Evolutionary conservation across 2,113 vertebrate genomes (phyloP), one percentile per base, ranked within the genome.

Genomic region (Lota lota): DNA sequence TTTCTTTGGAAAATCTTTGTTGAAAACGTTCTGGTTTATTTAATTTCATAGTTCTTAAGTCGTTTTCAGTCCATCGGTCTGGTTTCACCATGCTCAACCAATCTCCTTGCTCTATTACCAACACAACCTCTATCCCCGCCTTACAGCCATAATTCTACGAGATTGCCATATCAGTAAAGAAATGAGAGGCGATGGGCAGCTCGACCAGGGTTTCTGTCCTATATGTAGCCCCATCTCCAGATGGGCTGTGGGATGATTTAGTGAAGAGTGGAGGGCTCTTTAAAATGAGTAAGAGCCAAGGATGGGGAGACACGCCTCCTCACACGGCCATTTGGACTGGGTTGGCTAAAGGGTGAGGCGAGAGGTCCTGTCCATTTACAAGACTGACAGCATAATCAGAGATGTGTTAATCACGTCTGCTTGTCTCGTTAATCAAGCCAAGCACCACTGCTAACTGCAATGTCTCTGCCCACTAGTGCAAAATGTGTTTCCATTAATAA

Each of bases 361-460:
- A 17, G 76, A 74, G 83, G 82, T 84, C 76, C 74, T 64, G 88
- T 85, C 88, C 87, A 88, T 91, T 92, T 89, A 84, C 88, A 93
- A 88, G 88, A 90, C 72, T 88, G 91, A 91, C 91, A 89, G 88
- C 70, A 79, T 82, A 82, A 89, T 91, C 86, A 83, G 79, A 81
- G 84, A 78, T 11, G 36, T 77, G 76, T 92, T 92, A 86, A 91
- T 92, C 89, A 90, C 85, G 70, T 76, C 76, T 70, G 68, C 67
- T 79, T 82, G 87, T 87, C 88, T 83, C 81, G 28, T 93, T 85
- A 74, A 91, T 91, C 88, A 90, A 75, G 71, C 57, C 61, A 90
- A 89, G 83, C 82, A 82, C 81, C 81, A 67, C 78, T 82, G 79
- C 81, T 80, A 86, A 88, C 84, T 81, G 76, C 83, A 76, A 85